Base-by-base conservation (phyloP, 2,888 invertebrate genomes). In the Nomada fabriciana region DNA sequence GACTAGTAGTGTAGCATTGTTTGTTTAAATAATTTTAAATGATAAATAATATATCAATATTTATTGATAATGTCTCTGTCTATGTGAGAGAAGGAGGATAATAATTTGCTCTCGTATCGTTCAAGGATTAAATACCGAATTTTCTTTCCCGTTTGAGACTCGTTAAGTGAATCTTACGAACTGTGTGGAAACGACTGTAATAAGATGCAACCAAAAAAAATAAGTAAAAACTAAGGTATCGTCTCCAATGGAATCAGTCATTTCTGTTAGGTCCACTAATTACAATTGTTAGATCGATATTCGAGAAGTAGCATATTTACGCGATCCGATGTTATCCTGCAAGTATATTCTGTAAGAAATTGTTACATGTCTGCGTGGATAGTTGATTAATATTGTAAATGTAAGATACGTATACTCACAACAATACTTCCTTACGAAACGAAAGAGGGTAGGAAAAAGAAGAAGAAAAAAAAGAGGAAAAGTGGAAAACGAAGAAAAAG, bases 291-390 rank as follows among this genome's bases (percentile, higher is more conserved):
- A 86, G 80, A 77, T 80, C 63, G 36, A 76, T 79, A 63, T 72
- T 82, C 79, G 77, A 82, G 13, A 68, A 52, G 73, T 79, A 80
- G 52, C 18, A 76, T 76, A 77, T 83, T 78, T 82, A 82, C 60
- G 55, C 20, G 68, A 68, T 59, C 72, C 78, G 81, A 36, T 36
- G 65, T 85, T 87, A 80, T 77, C 63, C 69, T 59, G 75, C 76
- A 64, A 63, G 63, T 88, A 80, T 83, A 87, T 83, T 78, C 75
- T 84, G 82, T 82, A 86, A 75, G 79, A 69, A 79, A 50, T 82
- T 85, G 87, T 88, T 87, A 86, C 47, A 85, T 64, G 61, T 63
- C 69, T 77, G 80, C 74, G 76, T 70, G 61, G 75, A 84, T 82
- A 79, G 60, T 73, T 84, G n/a, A 84, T 73, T 84, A 20, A 84